Evolutionary conservation across 23 tunicate genomes (phyloP), one percentile per base, ranked within the genome.

Genomic region (Halocynthia roretzi): DNA sequence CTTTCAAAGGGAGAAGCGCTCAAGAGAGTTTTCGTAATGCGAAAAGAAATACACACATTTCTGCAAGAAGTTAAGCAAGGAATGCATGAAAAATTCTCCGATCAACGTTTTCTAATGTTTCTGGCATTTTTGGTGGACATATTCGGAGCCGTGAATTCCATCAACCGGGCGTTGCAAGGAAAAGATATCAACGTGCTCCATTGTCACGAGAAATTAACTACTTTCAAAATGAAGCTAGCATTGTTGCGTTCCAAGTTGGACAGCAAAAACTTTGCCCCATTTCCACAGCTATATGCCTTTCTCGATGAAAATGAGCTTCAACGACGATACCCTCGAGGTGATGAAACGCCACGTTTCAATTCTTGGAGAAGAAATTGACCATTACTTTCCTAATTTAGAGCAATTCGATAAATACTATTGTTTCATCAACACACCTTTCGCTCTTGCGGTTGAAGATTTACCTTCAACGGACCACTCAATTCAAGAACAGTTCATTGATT

Each of bases 111-210:
- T 81, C 56, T 81, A 23, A 71, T 81, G 56, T 68, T 62, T 74
- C 49, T 82, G 80, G 75, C 80, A 62, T 83, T 83, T 83, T 83
- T 74, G 86, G 80, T 83, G 73, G 86, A 75, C 80, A 82, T 82
- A 58, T 82, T 82, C 55, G 86, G 72, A 82, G 62, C 80, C 75
- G 74, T 82, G n/a, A 82, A 82, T 22, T 63, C 8, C 62, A 80
- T 82, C 86, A 82, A 75, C 54, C 80, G 72, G 80, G 80, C 66
- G 5, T 80, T 82, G 20, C 86, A 82, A 82, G 86, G 75, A 61
- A 82, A 82, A 65, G 86, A 75, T 12, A 72, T 71, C 71, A 81
- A 72, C 56, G 6, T 63, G 73, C 64, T 82, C 52, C 86, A 82
- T 52, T 82, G 80, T 52, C 86, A 82, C 2, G 77, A 82, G 64